phyloP scores from a whole-genome alignment of 2,113 vertebrate genomes.

The Dendrocopos noguchii region DNA sequence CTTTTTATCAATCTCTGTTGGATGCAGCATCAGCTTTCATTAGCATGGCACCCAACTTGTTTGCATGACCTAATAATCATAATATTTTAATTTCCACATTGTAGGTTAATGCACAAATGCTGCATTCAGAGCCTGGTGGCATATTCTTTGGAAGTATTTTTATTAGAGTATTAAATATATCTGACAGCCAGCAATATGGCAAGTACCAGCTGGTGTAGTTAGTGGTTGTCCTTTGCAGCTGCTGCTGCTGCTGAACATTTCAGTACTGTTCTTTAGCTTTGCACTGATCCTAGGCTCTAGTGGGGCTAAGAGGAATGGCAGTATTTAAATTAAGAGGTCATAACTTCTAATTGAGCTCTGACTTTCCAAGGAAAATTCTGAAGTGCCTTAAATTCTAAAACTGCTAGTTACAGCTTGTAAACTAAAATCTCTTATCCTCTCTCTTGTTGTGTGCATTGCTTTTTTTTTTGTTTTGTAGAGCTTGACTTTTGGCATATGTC shows the following conservation, averaged over 20 bases:
- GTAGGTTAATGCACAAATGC: not conserved
- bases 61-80: not conserved
- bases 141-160: not conserved
- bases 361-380: constrained; percentile 10
- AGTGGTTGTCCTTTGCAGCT: not conserved
- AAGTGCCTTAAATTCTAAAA: constrained; percentile 22
- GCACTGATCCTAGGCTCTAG: not conserved
- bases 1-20: not conserved
- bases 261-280: constrained; percentile 11
- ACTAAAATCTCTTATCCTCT: not conserved
- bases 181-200: not conserved
- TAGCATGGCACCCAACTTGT: not conserved
- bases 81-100: not conserved
- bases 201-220: not conserved
- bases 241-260: not conserved
- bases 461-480: constrained; percentile 29
- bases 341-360: not conserved
- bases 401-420: constrained; percentile 14
- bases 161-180: not conserved
- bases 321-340: not conserved
- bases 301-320: not conserved
- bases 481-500: not conserved
- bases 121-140: not conserved
- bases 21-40: not conserved
- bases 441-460: not conserved